Conservation (phyloP, 2,113 vertebrate species). For the Athene cunicularia region DNA sequence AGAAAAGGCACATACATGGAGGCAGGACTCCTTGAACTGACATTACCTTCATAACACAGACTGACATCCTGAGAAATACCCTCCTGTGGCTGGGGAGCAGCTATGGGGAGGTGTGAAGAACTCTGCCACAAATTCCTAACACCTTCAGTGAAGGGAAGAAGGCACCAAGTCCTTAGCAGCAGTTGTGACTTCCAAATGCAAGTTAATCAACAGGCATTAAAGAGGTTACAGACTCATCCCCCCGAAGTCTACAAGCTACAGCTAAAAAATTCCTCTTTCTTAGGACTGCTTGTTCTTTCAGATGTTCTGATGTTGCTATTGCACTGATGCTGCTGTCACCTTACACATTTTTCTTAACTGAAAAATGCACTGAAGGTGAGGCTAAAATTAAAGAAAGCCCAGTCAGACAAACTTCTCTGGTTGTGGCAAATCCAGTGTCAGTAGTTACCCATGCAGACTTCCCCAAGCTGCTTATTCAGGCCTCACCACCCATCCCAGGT, state of each 20-base stretch:
- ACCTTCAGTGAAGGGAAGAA: background rate
- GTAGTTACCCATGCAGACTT: background rate
- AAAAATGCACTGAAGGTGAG: background rate
- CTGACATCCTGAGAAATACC: background rate
- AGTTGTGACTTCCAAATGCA: background rate
- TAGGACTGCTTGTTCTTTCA: background rate
- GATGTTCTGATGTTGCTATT: background rate
- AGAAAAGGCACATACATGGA: background rate
- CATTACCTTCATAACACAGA: background rate
- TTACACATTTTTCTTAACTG: background rate
- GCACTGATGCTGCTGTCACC: background rate
- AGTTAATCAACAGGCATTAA: background rate
- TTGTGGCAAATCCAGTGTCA: background rate
- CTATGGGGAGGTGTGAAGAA: background rate
- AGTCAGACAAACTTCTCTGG: background rate
- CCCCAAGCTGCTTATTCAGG: background rate
- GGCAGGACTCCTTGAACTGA: background rate
- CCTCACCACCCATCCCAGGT: background rate
- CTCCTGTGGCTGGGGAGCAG: background rate
- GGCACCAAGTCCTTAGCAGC: background rate
- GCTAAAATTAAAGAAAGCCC: background rate
- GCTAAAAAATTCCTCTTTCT: background rate
- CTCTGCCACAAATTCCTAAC: background rate
- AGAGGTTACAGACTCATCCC: background rate
- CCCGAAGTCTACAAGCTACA: background rate